Conservation (phyloP, 2,888 invertebrate species). For the Cheilosia urbana region DNA sequence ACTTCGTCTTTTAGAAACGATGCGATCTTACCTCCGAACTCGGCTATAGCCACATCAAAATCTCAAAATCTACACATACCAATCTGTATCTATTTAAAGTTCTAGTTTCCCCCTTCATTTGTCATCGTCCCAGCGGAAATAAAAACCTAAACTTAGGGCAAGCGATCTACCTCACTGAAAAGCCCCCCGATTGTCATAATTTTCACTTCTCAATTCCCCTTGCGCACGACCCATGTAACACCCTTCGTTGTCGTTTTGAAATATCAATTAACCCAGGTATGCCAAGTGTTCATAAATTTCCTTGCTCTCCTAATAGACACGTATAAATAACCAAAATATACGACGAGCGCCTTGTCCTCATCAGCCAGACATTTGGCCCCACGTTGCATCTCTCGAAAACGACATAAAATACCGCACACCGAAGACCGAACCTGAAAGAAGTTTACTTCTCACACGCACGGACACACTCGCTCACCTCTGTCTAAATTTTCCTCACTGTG, state of each 20-base stretch:
- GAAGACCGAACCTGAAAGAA: conserved; percentile 16
- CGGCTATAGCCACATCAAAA: neutral
- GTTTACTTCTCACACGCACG: conserved; percentile 21
- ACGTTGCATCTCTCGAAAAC: conserved; percentile 47
- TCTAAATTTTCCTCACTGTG: conserved; percentile 40
- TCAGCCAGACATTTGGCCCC: conserved; percentile 60
- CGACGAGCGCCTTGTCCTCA: conserved; percentile 62
- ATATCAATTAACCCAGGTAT: conserved; percentile 69
- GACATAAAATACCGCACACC: conserved; percentile 49
- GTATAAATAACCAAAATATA: conserved; percentile 59
- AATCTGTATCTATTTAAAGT: neutral
- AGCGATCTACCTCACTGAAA: conserved; percentile 15
- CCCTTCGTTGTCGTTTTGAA: conserved; percentile 39
- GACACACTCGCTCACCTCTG: conserved; percentile 35
- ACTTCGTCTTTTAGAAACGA: too few relatives aligned
- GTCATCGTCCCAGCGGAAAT: neutral
- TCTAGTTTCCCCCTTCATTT: neutral
- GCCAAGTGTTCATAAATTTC: conserved; percentile 58
- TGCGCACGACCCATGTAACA: neutral
- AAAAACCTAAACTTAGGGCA: neutral
- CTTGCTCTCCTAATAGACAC: conserved; percentile 47
- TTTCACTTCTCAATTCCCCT: conserved; percentile 8
- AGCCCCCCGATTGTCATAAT: neutral
- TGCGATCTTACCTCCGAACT: too few relatives aligned
- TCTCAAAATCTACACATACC: neutral